A percentile compares a stretch with the other conserved stretches of the same genome.
phyloP scores from a whole-genome alignment of 2,888 invertebrate genomes.

The Callinectes sapidus region DNA sequence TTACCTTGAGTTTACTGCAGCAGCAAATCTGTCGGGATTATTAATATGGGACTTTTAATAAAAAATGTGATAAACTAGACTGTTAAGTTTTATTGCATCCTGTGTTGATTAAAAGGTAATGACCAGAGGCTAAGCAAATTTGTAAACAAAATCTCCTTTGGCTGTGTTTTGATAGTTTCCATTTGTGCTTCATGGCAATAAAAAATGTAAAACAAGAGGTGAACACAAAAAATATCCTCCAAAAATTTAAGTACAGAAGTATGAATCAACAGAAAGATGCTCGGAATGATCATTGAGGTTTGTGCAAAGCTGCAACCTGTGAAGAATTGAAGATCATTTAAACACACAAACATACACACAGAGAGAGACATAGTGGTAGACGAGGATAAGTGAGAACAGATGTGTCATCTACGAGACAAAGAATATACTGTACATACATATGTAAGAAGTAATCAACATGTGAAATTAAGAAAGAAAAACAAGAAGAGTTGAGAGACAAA shows the following conservation, averaged over 20 bases:
- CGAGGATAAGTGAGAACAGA: background rate
- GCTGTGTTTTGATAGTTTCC: background rate
- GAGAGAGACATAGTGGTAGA: background rate
- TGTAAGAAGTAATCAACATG: background rate
- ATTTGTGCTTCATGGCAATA: background rate
- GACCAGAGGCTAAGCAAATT: background rate
- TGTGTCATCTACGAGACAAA: background rate
- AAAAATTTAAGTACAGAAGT: background rate
- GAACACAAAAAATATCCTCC: background rate
- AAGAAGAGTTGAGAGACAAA: background rate
- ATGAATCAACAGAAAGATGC: background rate
- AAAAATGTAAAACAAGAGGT: background rate
- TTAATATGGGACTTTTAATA: slow-evolving; percentile 25
- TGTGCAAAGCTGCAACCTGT: background rate
- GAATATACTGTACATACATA: background rate
- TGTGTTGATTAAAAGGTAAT: background rate
- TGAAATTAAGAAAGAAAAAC: background rate
- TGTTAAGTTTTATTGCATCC: background rate
- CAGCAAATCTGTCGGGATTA: slow-evolving; percentile 6
- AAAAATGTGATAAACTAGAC: background rate
- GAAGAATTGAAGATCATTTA: background rate
- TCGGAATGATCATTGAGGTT: background rate
- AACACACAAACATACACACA: background rate
- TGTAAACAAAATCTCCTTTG: background rate
- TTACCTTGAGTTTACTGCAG: slow-evolving; percentile 25